Conservation (phyloP, 2,888 invertebrate species). For the Epinotia bilunana region DNA sequence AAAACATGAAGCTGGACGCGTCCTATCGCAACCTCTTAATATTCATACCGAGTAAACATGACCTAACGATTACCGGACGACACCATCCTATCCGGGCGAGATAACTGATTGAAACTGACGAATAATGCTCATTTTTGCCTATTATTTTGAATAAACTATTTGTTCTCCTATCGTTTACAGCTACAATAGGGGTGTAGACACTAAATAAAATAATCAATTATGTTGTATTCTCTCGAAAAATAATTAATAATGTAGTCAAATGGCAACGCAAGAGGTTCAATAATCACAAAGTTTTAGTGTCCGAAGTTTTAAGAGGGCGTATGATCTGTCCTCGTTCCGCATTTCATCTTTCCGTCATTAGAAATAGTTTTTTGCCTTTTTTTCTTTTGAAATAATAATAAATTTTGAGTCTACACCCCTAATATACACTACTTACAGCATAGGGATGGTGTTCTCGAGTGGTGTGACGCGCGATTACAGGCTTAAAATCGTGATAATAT, state of each 20-base stretch:
- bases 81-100: constrained; percentile 46
- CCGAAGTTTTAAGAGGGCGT: too few species aligned
- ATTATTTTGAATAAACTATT: constrained; percentile 11
- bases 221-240: too few species aligned
- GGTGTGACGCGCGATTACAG: not conserved
- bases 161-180: not conserved
- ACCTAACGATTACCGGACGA: constrained; percentile 45
- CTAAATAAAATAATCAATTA: too few species aligned
- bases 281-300: too few species aligned
- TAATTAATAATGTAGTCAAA: too few species aligned
- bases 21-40: constrained; percentile 41
- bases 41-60: constrained; percentile 41
- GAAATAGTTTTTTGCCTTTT: too few species aligned
- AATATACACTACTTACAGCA: not conserved
- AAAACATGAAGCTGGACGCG: constrained; percentile 35
- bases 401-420: too few species aligned
- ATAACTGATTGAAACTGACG: constrained; percentile 33
- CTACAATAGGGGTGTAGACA: too few species aligned
- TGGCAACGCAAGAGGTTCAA: too few species aligned
- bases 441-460: not conserved
- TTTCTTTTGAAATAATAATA: too few species aligned
- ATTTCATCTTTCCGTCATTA: too few species aligned
- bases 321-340: too few species aligned
- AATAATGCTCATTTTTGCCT: constrained; percentile 18
- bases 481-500: not conserved